These are phyloP conservation scores for Diabrotica virgifera DNA, from an alignment of 1,140 invertebrate genomes.

Conservation along the genomic window DNA sequence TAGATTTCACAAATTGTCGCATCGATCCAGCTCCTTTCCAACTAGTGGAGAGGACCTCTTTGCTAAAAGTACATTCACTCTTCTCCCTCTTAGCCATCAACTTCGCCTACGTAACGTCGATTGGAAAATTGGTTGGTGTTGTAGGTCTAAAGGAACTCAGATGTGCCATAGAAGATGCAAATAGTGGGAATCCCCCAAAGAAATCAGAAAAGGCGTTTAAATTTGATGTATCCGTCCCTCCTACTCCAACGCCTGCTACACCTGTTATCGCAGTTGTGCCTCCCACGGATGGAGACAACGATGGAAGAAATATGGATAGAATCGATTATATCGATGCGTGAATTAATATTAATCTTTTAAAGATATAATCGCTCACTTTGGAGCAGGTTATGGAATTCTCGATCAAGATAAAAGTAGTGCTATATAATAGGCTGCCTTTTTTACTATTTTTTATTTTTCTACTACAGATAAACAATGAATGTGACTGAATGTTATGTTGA, in stretches of 20 bases:
- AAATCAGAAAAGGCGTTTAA: not conserved
- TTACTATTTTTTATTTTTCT: no score
- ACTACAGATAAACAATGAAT: no score
- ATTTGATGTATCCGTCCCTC: not conserved
- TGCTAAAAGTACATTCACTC: constrained; percentile 90
- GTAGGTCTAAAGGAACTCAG: constrained; percentile 92
- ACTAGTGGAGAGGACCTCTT: constrained; percentile 89
- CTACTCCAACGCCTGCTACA: not conserved
- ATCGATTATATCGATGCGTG: not conserved
- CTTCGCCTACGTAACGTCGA: constrained; percentile 95
- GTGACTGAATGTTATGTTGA: no score
- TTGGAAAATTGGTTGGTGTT: constrained; percentile 91
- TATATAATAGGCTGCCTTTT: no score
- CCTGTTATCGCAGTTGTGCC: not conserved
- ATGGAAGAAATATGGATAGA: not conserved
- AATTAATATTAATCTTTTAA: not conserved
- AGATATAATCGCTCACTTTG: no score
- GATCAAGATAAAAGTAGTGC: no score
- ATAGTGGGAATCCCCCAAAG: constrained; percentile 46
- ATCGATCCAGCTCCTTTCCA: constrained; percentile 98
- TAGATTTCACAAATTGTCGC: constrained; percentile 83
- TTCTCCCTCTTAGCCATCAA: constrained; percentile 96
- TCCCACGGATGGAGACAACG: not conserved
- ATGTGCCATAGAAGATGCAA: constrained; percentile 83
- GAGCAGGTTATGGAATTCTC: no score